These are phyloP conservation scores for Cyrtonyx montezumae DNA, from an alignment of 2,113 vertebrate species.

Conservation along the genomic window DNA sequence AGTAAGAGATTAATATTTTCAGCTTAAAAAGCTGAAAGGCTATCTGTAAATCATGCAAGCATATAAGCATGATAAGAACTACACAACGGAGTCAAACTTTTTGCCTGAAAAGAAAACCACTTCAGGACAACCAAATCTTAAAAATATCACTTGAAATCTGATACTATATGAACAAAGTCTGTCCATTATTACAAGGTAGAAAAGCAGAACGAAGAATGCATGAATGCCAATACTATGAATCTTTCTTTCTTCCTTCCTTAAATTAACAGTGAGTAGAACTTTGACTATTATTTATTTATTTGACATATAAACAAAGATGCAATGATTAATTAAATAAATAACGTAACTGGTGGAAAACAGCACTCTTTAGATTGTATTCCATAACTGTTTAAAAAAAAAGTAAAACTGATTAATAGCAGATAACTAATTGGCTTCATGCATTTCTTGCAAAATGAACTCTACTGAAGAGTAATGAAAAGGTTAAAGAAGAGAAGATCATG, in stretches of 20 bases:
- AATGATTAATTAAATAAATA: neutral
- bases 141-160: neutral
- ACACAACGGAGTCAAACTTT: neutral
- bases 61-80: neutral
- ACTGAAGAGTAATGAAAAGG: neutral
- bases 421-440: neutral
- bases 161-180: neutral
- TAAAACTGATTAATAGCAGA: neutral
- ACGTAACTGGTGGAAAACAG: neutral
- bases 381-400: neutral
- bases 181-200: neutral
- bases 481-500: neutral
- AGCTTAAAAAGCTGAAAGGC: neutral
- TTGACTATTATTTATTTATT: neutral
- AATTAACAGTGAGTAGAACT: neutral
- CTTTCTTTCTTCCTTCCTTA: neutral
- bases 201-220: neutral
- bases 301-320: neutral
- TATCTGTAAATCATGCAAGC: neutral
- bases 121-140: neutral
- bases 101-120: neutral
- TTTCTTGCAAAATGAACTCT: neutral
- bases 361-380: neutral
- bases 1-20: neutral
- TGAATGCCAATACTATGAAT: neutral